Conservation (phyloP, 2,113 vertebrate species). For the Toxotes chatareus region DNA sequence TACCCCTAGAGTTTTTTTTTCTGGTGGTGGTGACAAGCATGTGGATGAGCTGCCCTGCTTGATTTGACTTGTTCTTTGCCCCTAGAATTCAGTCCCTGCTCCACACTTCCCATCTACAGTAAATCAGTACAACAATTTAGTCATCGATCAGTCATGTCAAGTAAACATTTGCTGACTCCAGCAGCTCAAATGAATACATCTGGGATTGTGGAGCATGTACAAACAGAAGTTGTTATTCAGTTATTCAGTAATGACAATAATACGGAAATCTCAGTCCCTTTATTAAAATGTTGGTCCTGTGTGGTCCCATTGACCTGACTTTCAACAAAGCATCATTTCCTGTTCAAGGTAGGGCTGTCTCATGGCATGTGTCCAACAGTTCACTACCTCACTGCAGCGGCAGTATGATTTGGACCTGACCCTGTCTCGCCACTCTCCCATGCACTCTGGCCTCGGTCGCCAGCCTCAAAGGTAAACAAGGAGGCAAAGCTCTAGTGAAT, state of each 20-base stretch:
- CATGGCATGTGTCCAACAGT: neutral
- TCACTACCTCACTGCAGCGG: neutral
- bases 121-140: neutral
- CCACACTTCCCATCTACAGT: neutral
- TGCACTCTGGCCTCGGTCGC: constrained; percentile 51
- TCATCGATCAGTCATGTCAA: neutral
- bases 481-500: constrained; percentile 74
- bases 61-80: no score
- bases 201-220: neutral
- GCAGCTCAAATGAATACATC: neutral
- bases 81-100: neutral
- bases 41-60: neutral
- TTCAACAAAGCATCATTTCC: constrained; percentile 23
- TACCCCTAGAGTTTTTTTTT: neutral
- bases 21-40: neutral
- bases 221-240: neutral
- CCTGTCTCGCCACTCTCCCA: constrained; percentile 9
- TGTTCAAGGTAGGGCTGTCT: neutral
- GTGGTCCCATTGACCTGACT: constrained; percentile 22
- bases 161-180: neutral
- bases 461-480: constrained; percentile 77
- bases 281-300: neutral
- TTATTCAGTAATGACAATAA: neutral
- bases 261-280: neutral
- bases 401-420: constrained; percentile 3